phyloP scores from a whole-genome alignment of 1,140 invertebrate genomes.

The Adelges cooleyi region DNA sequence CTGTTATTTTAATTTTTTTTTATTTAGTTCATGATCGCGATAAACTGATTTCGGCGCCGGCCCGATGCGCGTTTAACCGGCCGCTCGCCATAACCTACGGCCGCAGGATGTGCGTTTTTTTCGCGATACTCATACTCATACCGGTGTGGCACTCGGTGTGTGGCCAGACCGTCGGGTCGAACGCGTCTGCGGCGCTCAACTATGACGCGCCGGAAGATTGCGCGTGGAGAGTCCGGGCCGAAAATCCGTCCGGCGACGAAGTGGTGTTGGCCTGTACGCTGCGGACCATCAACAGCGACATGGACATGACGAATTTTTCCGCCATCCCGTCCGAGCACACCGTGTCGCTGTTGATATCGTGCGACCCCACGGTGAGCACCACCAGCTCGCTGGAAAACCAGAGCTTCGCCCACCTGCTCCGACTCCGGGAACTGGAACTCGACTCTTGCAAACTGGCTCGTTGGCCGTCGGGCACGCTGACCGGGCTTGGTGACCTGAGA shows the following conservation, averaged over 20 bases:
- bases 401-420: conserved; percentile 64
- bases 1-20: too few species aligned
- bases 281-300: conserved; percentile 65
- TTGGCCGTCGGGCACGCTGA: conserved; percentile 60
- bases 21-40: too few species aligned
- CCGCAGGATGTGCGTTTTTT: neutral
- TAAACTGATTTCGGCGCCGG: neutral
- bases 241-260: conserved; percentile 43
- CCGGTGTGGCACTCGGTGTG: conserved; percentile 6
- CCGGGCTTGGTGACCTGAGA: conserved; percentile 58
- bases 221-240: conserved; percentile 48
- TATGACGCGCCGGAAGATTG: conserved; percentile 77
- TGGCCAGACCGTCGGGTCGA: conserved; percentile 35
- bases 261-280: conserved; percentile 67
- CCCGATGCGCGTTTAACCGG: neutral
- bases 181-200: conserved; percentile 46
- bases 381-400: conserved; percentile 59
- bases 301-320: conserved; percentile 76
- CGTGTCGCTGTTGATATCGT: conserved; percentile 62
- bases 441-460: conserved; percentile 73
- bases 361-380: conserved; percentile 60
- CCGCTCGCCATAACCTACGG: neutral
- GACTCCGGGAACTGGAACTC: conserved; percentile 62
- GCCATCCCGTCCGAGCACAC: conserved; percentile 73
- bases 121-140: neutral